phyloP scores from a whole-genome alignment of 2,113 vertebrate species.

The Anguilla japonica region DNA sequence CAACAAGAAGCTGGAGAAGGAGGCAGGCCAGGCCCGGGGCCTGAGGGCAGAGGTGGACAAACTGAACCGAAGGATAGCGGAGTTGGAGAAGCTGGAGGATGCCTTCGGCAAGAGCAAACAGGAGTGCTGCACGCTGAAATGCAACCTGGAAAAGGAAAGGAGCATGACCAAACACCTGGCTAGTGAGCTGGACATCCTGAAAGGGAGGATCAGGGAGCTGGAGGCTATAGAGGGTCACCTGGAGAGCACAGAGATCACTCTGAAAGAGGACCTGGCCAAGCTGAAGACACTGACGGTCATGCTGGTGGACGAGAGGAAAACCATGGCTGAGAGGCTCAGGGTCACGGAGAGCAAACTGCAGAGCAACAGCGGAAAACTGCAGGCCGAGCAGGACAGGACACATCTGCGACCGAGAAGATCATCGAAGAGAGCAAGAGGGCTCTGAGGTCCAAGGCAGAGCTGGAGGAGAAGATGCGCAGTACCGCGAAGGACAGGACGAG shows the following conservation, averaged over 20 bases:
- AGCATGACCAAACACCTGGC: conserved; percentile 82
- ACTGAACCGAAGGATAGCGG: conserved; percentile 88
- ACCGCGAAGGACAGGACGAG: conserved; percentile 88
- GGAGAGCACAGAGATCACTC: conserved; percentile 83
- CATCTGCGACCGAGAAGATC: conserved; percentile 88
- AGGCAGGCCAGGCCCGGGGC: conserved; percentile 80
- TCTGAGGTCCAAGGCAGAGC: conserved; percentile 87
- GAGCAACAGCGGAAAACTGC: conserved; percentile 82
- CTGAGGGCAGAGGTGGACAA: conserved; percentile 90
- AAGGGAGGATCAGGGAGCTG: conserved; percentile 83
- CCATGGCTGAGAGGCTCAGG: conserved; percentile 88
- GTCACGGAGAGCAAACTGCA: conserved; percentile 92
- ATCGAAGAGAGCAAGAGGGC: conserved; percentile 94
- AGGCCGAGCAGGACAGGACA: conserved; percentile 90
- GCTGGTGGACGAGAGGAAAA: conserved; percentile 92
- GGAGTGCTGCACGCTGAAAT: conserved; percentile 86
- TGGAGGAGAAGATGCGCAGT: conserved; percentile 87
- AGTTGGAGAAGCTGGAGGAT: conserved; percentile 92
- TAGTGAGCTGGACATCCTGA: conserved; percentile 85
- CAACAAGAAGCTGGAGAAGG: conserved; percentile 88
- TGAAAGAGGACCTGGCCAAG: conserved; percentile 94
- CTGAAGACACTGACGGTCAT: conserved; percentile 94
- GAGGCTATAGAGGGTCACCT: conserved; percentile 83
- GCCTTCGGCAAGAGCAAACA: conserved; percentile 91
- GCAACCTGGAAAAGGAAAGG: conserved; percentile 89